phyloP scores from a whole-genome alignment of 2,888 invertebrate genomes.

The Drosophila ustulata region DNA sequence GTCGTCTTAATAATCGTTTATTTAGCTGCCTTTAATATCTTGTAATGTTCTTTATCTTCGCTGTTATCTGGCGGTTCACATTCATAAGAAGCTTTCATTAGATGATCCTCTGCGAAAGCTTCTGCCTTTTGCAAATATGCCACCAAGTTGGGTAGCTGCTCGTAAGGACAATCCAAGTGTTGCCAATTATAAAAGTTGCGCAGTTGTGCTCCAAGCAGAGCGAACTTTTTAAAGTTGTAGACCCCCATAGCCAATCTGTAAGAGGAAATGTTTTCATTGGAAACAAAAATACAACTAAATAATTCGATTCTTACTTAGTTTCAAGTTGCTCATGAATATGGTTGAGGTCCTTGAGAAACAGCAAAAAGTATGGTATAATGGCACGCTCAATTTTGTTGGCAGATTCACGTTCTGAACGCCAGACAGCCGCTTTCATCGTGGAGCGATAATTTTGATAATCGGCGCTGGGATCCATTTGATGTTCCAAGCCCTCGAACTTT shows the following conservation, averaged over 20 bases:
- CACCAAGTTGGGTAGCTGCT: constrained; percentile 90
- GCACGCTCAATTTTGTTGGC: constrained; percentile 90
- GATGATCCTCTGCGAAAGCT: constrained; percentile 92
- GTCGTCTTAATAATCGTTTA: constrained; percentile 48
- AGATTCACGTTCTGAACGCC: constrained; percentile 90
- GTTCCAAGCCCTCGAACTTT: constrained; percentile 92
- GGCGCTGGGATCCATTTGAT: constrained; percentile 94
- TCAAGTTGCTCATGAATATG: constrained; percentile 93
- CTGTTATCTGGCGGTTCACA: constrained; percentile 96
- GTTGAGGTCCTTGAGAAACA: constrained; percentile 93
- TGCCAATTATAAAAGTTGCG: constrained; percentile 93
- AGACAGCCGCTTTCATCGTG: constrained; percentile 93
- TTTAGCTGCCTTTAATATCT: constrained; percentile 88
- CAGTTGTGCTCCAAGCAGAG: constrained; percentile 95
- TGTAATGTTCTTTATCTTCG: constrained; percentile 95
- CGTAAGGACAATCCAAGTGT: constrained; percentile 93
- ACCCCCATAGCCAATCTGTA: constrained; percentile 91
- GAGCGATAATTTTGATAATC: constrained; percentile 94
- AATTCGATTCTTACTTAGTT: constrained; percentile 87
- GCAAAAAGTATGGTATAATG: constrained; percentile 94
- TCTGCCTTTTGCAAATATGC: constrained; percentile 91
- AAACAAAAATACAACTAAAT: background rate
- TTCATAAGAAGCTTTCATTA: constrained; percentile 95
- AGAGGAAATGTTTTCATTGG: constrained; percentile 10
- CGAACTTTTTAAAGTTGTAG: constrained; percentile 97